These are phyloP conservation scores for Pyrgilauda ruficollis DNA, from an alignment of 2,113 vertebrate species.

Conservation along the genomic window DNA sequence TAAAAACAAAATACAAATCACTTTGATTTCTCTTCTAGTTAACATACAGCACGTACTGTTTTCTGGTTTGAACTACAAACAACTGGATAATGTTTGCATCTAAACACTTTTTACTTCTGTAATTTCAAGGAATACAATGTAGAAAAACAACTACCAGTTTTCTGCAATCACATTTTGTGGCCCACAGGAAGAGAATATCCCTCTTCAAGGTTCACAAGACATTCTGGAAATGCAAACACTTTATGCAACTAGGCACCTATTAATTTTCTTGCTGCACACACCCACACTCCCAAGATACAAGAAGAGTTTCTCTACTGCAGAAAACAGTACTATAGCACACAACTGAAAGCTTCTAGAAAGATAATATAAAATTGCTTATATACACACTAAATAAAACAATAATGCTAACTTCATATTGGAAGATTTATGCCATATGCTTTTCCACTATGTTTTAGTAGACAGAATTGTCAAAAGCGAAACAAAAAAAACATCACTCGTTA, in stretches of 20 bases:
- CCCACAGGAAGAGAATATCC: background rate
- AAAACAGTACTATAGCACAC: background rate
- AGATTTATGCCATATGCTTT: background rate
- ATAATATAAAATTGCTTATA: background rate
- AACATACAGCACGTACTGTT: background rate
- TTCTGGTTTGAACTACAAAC: background rate
- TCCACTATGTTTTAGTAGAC: background rate
- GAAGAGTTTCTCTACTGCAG: background rate
- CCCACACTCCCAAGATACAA: background rate
- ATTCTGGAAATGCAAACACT: background rate
- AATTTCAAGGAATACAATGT: background rate
- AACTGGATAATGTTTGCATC: background rate
- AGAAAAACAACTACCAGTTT: background rate
- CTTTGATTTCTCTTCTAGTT: background rate
- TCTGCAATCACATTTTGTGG: background rate
- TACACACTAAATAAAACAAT: background rate
- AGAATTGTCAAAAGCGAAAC: background rate
- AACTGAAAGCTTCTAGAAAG: background rate
- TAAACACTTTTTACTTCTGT: background rate
- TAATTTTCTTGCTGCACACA: background rate
- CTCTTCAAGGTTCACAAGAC: background rate
- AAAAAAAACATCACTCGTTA: background rate
- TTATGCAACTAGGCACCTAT: background rate
- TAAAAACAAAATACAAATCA: background rate
- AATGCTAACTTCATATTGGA: background rate